These are phyloP conservation scores for Crocidura indochinensis DNA, from an alignment of 2,797 vertebrate species.

Conservation along the genomic window DNA sequence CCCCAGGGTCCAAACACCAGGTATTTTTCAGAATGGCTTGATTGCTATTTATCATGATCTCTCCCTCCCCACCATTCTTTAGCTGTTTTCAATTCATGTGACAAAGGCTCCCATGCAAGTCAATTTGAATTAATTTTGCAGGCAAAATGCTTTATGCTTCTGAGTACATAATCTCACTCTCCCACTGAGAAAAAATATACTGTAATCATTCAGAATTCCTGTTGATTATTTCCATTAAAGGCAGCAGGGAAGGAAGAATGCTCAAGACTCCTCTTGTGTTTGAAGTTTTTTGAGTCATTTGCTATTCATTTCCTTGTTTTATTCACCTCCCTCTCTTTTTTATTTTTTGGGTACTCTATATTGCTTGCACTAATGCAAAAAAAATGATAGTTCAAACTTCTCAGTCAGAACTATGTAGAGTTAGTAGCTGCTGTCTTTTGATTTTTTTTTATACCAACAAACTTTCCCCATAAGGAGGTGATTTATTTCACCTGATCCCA, in stretches of 20 bases:
- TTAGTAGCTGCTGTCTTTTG: neutral
- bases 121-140: constrained; percentile 86
- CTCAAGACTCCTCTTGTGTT: constrained; percentile 14
- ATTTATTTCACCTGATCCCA: neutral
- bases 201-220: constrained; percentile 82
- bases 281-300: constrained; percentile 59
- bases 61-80: constrained; percentile 39
- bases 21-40: constrained; percentile 69
- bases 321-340: neutral
- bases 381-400: constrained; percentile 16
- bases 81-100: constrained; percentile 82
- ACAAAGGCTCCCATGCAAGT: constrained; percentile 74
- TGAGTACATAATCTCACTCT: constrained; percentile 83
- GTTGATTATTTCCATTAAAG: constrained; percentile 85
- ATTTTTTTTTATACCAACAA: neutral
- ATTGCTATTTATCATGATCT: constrained; percentile 77
- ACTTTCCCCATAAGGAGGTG: neutral
- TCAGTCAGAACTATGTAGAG: constrained; percentile 18
- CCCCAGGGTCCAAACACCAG: constrained; percentile 39
- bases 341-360: neutral
- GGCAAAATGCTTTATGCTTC: constrained; percentile 83
- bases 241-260: constrained; percentile 73
- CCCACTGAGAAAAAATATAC: constrained; percentile 80
- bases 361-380: constrained; percentile 44
- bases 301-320: constrained; percentile 52